A percentile compares a stretch with the other conserved stretches of the same genome.
Conservation (phyloP, 2,888 invertebrate genomes). For the Syritta pipiens region DNA sequence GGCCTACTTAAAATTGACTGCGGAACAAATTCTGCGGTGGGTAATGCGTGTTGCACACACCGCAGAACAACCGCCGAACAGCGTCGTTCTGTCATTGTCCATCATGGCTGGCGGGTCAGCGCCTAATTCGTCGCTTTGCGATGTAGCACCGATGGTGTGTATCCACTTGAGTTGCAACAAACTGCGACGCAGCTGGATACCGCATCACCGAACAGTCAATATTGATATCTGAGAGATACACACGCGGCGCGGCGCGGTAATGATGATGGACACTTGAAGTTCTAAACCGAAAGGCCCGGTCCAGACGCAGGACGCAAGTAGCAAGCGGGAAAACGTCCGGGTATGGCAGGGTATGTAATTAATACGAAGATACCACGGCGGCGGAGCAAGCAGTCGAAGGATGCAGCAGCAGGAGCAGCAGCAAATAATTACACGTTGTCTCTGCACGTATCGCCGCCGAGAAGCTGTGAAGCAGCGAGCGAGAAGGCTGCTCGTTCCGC, state of each 20-base stretch:
- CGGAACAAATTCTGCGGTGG: conserved; percentile 65
- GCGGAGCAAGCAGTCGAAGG: too few species aligned
- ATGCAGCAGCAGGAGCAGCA: conserved; percentile 36
- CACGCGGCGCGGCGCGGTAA: conserved; percentile 41
- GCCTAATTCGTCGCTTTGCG: conserved; percentile 53
- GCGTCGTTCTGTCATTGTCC: conserved; percentile 44
- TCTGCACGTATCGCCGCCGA: conserved; percentile 34
- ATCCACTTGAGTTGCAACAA: conserved; percentile 51
- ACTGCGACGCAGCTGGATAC: conserved; percentile 55
- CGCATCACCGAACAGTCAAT: conserved; percentile 35
- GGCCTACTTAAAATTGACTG: conserved; percentile 55
- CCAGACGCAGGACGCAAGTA: not conserved
- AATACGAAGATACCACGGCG: conserved; percentile 50
- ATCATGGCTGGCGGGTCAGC: conserved; percentile 40
- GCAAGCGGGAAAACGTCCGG: conserved; percentile 40
- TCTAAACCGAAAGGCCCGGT: conserved; percentile 28
- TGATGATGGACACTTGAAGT: conserved; percentile 69
- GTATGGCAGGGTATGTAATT: conserved; percentile 51
- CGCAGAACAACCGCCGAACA: conserved; percentile 40
- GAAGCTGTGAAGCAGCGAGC: conserved; percentile 13
- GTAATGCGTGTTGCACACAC: conserved; percentile 63
- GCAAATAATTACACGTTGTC: conserved; percentile 68
- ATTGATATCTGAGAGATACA: conserved; percentile 61
- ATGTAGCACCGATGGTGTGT: conserved; percentile 36
- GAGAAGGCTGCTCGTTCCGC: conserved; percentile 19